Evolutionary conservation across 2,113 vertebrate species (phyloP).

Genomic region (Seriola rivoliana): DNA sequence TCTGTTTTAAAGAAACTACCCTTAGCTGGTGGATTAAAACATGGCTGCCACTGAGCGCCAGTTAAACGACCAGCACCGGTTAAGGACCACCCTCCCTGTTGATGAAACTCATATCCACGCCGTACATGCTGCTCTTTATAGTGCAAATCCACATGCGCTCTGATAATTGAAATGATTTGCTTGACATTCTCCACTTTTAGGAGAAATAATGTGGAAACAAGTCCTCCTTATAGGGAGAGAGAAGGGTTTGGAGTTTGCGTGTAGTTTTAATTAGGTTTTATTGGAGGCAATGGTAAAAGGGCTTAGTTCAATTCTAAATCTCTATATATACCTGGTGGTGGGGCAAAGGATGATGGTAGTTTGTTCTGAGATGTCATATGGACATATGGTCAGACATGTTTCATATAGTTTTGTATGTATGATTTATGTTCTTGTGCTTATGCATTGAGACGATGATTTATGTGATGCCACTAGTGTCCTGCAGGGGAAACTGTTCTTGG

Average conservation of each 20-base stretch:
- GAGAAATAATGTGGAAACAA: slow-evolving; percentile 64
- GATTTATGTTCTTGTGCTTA: too few relatives aligned
- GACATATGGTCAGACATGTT: too few relatives aligned
- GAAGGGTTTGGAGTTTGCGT: neutral
- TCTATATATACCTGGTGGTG: neutral
- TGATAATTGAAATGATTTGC: slow-evolving; percentile 77
- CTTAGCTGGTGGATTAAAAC: slow-evolving; percentile 71
- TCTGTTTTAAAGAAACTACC: slow-evolving; percentile 77
- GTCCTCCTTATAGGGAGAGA: neutral
- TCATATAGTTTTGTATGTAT: too few relatives aligned
- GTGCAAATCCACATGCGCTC: slow-evolving; percentile 65
- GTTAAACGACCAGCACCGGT: slow-evolving; percentile 66
- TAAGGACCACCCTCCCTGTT: slow-evolving; percentile 74
- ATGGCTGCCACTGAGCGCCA: slow-evolving; percentile 64
- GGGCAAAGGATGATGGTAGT: neutral
- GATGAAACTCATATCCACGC: slow-evolving; percentile 58
- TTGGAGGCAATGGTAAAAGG: neutral
- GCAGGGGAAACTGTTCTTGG: too few relatives aligned
- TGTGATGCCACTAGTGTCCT: too few relatives aligned
- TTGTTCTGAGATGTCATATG: neutral
- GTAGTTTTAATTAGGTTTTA: slow-evolving; percentile 1
- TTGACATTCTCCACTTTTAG: slow-evolving; percentile 66
- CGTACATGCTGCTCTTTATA: slow-evolving; percentile 65
- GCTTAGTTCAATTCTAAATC: neutral
- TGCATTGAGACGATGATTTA: too few relatives aligned